Base-by-base conservation (phyloP, 1,140 invertebrate genomes). In the Pollicipes pollicipes region DNA sequence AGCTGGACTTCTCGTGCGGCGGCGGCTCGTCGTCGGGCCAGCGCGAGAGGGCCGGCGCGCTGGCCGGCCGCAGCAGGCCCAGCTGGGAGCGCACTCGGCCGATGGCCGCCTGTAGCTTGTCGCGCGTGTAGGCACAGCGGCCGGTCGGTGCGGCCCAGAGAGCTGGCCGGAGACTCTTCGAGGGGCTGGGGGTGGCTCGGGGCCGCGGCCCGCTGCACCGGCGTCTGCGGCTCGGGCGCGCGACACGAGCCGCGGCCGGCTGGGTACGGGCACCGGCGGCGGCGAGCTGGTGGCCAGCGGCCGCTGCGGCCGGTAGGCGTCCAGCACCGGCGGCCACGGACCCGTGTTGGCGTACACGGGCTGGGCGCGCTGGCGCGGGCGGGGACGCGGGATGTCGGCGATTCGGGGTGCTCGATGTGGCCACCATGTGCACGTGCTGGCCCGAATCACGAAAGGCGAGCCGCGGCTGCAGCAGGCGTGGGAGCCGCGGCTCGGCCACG, bases 1-100 rank as follows among this genome's bases (percentile, higher is more conserved):
- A 88, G 77, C 89, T 90, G 29, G 89, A 90, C 75, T 88, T 90
- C 79, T 95, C 90, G 0, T 74, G 73, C n/a, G 90, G 90, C 1
- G 90, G 91, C 0, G 88, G 87, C 77, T 93, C 90, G 71, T 72
- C 73, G 21, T 72, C 73, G 37, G 74, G 72, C 82, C 81, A 75
- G 84, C 81, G 58, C 83, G 83, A 70, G 31, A 72, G 66, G 26
- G 70, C 72, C 64, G 67, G 70, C 69, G 71, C 63, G 70, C 71
- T 71, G 73, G 70, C 45, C 45, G 45, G 45, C 45, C 45, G 45
- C 45, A 30, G 70, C 70, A 73, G 69, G 71, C 68, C 58, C 70
- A 69, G 64, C 64, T 66, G 64, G 71, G 76, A 77, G 13, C 80
- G 76, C 29, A 81, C 78, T 68, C 77, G 76, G 69, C 81, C 79